A percentile compares a stretch with the other conserved stretches of the same genome.
These are phyloP conservation scores for Zygogramma bicolorata DNA, from an alignment of 2,888 invertebrate species.

Conservation along the genomic window DNA sequence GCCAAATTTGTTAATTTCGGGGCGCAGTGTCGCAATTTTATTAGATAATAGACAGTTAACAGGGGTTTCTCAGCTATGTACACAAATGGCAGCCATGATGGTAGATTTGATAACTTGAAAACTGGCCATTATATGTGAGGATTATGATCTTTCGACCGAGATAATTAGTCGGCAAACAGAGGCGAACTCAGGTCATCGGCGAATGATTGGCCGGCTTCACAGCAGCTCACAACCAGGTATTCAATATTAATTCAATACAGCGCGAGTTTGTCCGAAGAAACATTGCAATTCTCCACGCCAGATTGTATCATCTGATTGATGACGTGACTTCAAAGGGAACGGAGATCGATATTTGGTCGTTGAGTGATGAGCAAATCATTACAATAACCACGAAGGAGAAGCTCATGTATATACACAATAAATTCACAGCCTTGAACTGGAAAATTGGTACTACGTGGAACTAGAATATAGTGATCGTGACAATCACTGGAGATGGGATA, in stretches of 20 bases:
- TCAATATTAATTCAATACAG: not conserved
- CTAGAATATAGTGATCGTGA: too few relatives aligned
- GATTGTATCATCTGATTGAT: too few relatives aligned
- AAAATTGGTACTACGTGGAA: too few relatives aligned
- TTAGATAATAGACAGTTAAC: constrained; percentile 59
- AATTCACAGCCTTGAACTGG: too few relatives aligned
- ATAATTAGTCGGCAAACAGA: constrained; percentile 62
- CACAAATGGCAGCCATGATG: constrained; percentile 66
- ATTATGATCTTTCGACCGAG: constrained; percentile 68
- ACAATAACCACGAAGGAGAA: too few relatives aligned
- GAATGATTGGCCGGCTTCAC: not conserved
- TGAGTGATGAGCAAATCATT: too few relatives aligned
- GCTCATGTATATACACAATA: too few relatives aligned
- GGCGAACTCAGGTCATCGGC: constrained; percentile 8
- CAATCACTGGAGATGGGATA: too few relatives aligned
- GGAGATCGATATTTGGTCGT: too few relatives aligned
- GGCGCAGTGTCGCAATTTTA: constrained; percentile 60
- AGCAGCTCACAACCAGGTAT: not conserved
- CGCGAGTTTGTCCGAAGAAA: not conserved
- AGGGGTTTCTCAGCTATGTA: constrained; percentile 57
- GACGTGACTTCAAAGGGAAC: too few relatives aligned
- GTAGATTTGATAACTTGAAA: constrained; percentile 67
- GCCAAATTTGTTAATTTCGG: constrained; percentile 49
- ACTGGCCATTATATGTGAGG: constrained; percentile 67
- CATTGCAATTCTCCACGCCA: too few relatives aligned